Conservation (phyloP, 2,888 invertebrate species). For the Panopea generosa region DNA sequence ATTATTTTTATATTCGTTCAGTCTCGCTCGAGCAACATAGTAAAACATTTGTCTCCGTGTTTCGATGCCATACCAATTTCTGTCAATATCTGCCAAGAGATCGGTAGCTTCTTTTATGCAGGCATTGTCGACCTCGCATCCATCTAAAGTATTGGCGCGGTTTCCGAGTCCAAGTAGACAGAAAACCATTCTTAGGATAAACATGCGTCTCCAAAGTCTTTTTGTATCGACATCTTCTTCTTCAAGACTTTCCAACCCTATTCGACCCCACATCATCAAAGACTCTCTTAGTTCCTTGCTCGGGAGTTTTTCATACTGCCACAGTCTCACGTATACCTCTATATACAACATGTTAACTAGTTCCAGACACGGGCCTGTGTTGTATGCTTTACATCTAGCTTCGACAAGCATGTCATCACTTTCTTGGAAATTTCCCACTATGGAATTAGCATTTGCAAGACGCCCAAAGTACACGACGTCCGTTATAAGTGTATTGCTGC, state of each 20-base stretch:
- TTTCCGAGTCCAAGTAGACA: conserved; percentile 64
- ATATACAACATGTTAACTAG: conserved; percentile 62
- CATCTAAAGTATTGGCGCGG: conserved; percentile 47
- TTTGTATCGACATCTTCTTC: conserved; percentile 52
- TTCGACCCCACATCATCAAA: conserved; percentile 51
- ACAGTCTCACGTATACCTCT: conserved; percentile 59
- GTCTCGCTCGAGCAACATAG: conserved; percentile 53
- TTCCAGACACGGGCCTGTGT: conserved; percentile 56
- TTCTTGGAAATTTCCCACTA: conserved; percentile 37
- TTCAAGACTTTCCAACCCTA: conserved; percentile 53
- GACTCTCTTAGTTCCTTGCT: conserved; percentile 23
- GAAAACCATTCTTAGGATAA: conserved; percentile 63
- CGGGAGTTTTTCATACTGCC: conserved; percentile 55
- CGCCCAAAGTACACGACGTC: conserved; percentile 52
- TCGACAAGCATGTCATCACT: conserved; percentile 40
- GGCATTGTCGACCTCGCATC: conserved; percentile 19
- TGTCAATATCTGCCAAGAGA: conserved; percentile 39
- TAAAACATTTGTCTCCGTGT: conserved; percentile 64
- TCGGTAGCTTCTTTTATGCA: conserved; percentile 33
- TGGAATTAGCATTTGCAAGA: conserved; percentile 52
- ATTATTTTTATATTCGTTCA: conserved; percentile 18
- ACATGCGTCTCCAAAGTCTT: conserved; percentile 60
- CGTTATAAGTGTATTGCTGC: conserved; percentile 50
- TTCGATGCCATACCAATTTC: conserved; percentile 49
- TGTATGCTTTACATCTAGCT: conserved; percentile 51